Conservation (phyloP, 2,113 vertebrate genomes). For the Andinoacara biseriatus region DNA sequence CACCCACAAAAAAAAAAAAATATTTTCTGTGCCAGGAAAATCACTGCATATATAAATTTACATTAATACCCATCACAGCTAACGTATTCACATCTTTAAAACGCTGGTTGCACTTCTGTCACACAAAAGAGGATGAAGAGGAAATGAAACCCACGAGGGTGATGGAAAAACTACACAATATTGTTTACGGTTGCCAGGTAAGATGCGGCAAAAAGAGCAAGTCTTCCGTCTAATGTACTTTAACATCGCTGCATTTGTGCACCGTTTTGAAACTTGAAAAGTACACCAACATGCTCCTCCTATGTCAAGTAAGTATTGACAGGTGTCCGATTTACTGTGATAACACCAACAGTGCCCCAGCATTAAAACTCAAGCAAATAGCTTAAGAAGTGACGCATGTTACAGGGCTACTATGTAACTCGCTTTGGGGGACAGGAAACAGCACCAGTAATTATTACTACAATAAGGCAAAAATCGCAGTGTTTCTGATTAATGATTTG, state of each 20-base stretch:
- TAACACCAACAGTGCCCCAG: neutral
- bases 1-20: no score
- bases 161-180: neutral
- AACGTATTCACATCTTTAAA: neutral
- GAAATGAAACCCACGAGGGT: conserved; percentile 2
- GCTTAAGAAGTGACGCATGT: conserved; percentile 57
- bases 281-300: neutral
- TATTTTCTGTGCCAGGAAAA: neutral
- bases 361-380: conserved; percentile 33
- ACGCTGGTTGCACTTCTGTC: neutral
- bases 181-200: neutral
- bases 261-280: neutral
- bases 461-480: neutral
- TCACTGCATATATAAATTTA: neutral
- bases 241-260: neutral
- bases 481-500: neutral
- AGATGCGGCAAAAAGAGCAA: neutral
- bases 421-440: conserved; percentile 5
- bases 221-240: neutral
- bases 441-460: neutral
- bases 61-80: neutral
- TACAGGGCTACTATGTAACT: conserved; percentile 23
- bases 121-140: neutral
- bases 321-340: neutral
- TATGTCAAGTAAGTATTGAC: neutral